Evolutionary conservation across 2,113 vertebrate genomes (phyloP), one percentile per base, ranked within the genome.

Genomic region (Chascanopsetta lugubris): DNA sequence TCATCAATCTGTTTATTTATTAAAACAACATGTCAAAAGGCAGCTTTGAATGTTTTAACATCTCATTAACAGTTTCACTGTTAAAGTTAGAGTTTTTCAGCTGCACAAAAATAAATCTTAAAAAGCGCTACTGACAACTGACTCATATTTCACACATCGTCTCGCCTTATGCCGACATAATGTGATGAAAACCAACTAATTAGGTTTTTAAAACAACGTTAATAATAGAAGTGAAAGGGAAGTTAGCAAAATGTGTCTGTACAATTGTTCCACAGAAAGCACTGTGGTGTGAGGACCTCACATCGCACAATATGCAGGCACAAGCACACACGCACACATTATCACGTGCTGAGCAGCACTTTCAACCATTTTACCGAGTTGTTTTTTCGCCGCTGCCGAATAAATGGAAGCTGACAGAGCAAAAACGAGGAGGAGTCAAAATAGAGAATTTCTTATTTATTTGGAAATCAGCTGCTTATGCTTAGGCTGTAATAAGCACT

Each of bases 381-480:
- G 61, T 70, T 43, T 42, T 40, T 48, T 21, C 26, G 29, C 18
- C 20, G 55, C 48, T 1, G 17, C 17, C n/a, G 59, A 72, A 74
- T 69, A 55, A 66, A 75, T 58, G 8, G 10, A 73, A 63, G 13
- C 20, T 30, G 42, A 75, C 72, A 34, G 38, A 48, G 53, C 4
- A 18, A 45, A 18, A 25, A 49, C 24, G 65, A 59, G 64, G 48
- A n/a, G 34, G 34, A 53, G 58, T 55, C 42, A 48, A 69, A 56
- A 77, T 51, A 62, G 51, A 50, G 70, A 79, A 77, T 62, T 61
- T 58, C 64, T 62, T 64, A 72, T 84, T 78, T 75, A 47, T 72
- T 81, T 78, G 65, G 34, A 63, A 82, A 83, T 64, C 74, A 73
- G 84, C 59, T 55, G 49, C 45, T 34, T 62, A 54, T 48, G n/a